Percentiles rank a stretch among this genome's conserved stretches.
phyloP scores from a whole-genome alignment of 2,888 invertebrate species.

The Conchocele bisecta region DNA sequence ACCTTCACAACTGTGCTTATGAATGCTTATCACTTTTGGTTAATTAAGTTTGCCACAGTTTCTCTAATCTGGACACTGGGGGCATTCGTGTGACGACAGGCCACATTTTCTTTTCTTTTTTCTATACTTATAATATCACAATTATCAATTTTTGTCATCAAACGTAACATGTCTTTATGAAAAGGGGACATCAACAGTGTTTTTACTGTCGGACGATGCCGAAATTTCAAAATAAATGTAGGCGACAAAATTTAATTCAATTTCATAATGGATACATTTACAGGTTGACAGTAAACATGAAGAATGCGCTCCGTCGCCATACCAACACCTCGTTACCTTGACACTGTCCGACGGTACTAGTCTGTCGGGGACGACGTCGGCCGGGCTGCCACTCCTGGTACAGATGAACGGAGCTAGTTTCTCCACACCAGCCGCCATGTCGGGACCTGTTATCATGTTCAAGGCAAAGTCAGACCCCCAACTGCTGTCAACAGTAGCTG shows the following conservation, averaged over 20 bases:
- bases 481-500: conserved; percentile 64
- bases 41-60: too few species aligned
- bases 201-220: too few species aligned
- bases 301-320: conserved; percentile 34
- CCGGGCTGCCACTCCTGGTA: conserved; percentile 62
- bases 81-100: too few species aligned
- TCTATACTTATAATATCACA: too few species aligned
- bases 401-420: conserved; percentile 64
- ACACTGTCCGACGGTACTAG: conserved; percentile 50
- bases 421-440: conserved; percentile 61
- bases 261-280: too few species aligned
- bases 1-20: too few species aligned
- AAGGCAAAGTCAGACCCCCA: conserved; percentile 54
- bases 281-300: conserved; percentile 58
- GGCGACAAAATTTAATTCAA: too few species aligned
- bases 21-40: too few species aligned
- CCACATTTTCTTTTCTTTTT: too few species aligned
- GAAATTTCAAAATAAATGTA: too few species aligned
- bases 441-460: conserved; percentile 63
- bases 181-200: too few species aligned
- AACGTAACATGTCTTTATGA: neutral
- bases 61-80: too few species aligned
- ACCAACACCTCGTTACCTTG: conserved; percentile 53
- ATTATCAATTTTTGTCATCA: neutral
- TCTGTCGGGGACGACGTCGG: conserved; percentile 66